A percentile compares a stretch with the other conserved stretches of the same genome.
phyloP scores from a whole-genome alignment of 2,113 vertebrate species.

The Ahaetulla prasina region DNA sequence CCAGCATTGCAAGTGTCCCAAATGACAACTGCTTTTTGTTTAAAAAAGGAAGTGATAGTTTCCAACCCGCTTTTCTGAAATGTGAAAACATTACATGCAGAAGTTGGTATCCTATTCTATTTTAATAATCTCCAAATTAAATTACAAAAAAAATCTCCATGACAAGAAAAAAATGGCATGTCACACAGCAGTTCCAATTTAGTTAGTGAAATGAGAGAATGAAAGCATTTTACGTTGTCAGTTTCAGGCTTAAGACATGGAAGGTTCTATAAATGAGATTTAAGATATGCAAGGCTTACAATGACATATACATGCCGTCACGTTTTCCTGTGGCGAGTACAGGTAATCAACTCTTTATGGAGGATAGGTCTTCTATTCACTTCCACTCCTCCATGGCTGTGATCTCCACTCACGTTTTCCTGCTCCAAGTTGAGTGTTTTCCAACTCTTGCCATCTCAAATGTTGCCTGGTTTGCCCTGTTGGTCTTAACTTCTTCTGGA shows the following conservation, averaged over 20 bases:
- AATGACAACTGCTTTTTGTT: background rate
- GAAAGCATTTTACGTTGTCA: background rate
- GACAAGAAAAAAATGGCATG: background rate
- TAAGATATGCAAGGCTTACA: background rate
- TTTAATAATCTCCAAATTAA: background rate
- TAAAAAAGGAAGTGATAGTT: background rate
- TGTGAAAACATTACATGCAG: background rate
- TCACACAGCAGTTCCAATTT: background rate
- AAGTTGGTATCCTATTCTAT: background rate
- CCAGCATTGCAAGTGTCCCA: background rate
- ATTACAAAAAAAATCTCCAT: background rate
- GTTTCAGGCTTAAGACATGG: background rate
- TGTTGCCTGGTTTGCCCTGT: background rate
- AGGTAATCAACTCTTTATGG: background rate
- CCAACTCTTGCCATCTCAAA: background rate
- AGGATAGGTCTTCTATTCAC: background rate
- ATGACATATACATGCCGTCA: background rate
- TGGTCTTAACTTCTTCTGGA: background rate
- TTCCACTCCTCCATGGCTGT: background rate
- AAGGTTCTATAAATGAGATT: background rate
- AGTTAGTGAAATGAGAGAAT: background rate
- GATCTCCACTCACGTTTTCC: background rate
- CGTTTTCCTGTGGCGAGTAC: background rate
- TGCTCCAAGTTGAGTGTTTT: background rate
- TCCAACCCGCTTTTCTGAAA: background rate